Evolutionary conservation across 2,888 invertebrate species (phyloP), one percentile per base, ranked within the genome.

Genomic region (Spisula subtruncata): DNA sequence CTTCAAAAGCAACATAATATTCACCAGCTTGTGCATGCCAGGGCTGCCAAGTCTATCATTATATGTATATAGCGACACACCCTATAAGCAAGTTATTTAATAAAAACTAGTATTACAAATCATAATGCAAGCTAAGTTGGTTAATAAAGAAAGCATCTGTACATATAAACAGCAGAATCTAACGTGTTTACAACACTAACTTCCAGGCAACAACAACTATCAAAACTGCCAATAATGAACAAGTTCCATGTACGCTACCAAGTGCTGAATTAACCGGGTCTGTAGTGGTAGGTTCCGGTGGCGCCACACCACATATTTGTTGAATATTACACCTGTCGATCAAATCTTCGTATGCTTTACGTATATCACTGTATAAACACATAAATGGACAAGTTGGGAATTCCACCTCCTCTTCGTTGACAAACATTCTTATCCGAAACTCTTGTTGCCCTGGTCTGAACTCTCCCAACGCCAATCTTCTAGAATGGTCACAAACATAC

Each of bases 401-500:
- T 35, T 66, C 82, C 5, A 94, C 81, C 20, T 94, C 93, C 25
- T 92, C 82, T 87, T 96, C 96, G 85, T 96, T 96, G 6, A 95
- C 93, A 41, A 95, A 91, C 29, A 96, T 25, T 86, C 94, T 94
- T 20, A 96, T 83, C 85, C 93, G 91, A 85, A 93, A 95, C 1
- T 83, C 20, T 18, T 82, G 48, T 20, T 56, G 46, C 6, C 83
- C 83, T 4, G 60, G 56, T 1, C 1, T 25, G 41, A 41, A 46
- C 54, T 35, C 80, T 35, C n/a, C 18, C 20, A 29, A 41, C 35
- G 48, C 83, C 18, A 82, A 60, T 20, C 93, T 92, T 10, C 82
- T 82, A 14, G 87, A 82, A n/a, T 85, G 84, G 4, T 92, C 90
- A 93, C 97, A 97, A 60, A 95, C 93, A 89, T 96, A 96, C 51